These are phyloP conservation scores for Vidua macroura DNA, from an alignment of 2,113 vertebrate species.

Conservation along the genomic window DNA sequence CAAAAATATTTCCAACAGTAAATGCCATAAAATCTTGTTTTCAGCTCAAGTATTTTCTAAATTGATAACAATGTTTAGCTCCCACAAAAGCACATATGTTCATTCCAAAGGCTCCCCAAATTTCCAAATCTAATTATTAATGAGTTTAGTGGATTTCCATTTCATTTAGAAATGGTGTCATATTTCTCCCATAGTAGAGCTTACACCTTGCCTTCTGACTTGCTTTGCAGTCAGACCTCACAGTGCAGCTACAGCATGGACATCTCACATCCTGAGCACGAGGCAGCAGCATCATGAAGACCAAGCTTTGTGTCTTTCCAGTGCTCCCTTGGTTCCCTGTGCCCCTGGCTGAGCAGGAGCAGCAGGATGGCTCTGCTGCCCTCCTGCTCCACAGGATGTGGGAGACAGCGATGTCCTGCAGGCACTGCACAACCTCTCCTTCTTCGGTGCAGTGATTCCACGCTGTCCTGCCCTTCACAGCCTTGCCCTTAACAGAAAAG, in stretches of 20 bases:
- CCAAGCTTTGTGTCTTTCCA: not conserved
- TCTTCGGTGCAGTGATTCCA: not conserved
- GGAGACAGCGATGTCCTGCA: not conserved
- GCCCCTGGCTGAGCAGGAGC: not conserved
- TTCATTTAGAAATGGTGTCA: not conserved
- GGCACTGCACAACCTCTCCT: not conserved
- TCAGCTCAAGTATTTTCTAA: not conserved
- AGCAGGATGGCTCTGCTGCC: not conserved
- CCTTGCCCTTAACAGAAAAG: not conserved
- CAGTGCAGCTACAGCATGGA: rapidly evolving
- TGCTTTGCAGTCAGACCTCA: not conserved
- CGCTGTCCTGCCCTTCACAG: not conserved
- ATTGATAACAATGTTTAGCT: not conserved
- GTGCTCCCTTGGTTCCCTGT: not conserved
- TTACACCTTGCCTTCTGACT: not conserved
- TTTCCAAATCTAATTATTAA: not conserved
- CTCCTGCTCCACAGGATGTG: not conserved
- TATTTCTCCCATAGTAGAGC: not conserved
- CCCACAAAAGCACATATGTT: not conserved
- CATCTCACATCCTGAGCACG: not conserved
- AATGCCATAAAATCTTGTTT: not conserved
- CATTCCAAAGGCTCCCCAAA: not conserved
- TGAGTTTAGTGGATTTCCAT: not conserved
- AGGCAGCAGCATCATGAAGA: rapidly evolving
- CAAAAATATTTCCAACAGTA: not conserved